These are phyloP conservation scores for Bubalus kerabau DNA, from an alignment of 2,113 vertebrate genomes.

Conservation along the genomic window DNA sequence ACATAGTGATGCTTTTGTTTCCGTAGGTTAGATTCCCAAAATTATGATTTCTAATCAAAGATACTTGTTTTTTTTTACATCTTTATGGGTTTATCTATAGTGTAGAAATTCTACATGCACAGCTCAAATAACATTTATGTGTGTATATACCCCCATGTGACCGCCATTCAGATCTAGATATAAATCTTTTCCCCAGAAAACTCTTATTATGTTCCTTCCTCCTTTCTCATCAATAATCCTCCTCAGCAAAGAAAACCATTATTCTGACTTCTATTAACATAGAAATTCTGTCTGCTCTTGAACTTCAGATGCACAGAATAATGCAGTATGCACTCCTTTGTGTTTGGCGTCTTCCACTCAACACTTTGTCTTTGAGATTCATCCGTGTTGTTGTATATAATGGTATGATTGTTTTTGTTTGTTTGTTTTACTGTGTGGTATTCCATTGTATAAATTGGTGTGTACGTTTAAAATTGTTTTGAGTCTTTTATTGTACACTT, in stretches of 20 bases:
- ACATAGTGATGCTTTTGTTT: not conserved
- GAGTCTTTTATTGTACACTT: not conserved
- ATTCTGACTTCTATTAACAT: not conserved
- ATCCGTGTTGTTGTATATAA: not conserved
- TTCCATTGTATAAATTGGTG: not conserved
- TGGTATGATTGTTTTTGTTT: not conserved
- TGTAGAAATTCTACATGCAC: not conserved
- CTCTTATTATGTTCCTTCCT: not conserved
- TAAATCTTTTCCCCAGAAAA: not conserved
- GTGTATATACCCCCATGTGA: not conserved
- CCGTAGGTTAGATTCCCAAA: not conserved
- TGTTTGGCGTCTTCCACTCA: not conserved
- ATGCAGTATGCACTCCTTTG: not conserved
- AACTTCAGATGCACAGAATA: not conserved
- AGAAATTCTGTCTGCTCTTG: not conserved
- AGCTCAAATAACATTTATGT: not conserved
- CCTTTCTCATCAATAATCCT: not conserved
- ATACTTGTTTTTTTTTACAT: not conserved
- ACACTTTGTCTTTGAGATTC: not conserved
- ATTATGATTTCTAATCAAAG: not conserved
- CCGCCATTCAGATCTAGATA: not conserved
- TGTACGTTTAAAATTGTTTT: not conserved
- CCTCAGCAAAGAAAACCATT: not conserved
- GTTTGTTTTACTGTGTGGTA: not conserved
- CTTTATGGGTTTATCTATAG: not conserved